Evolutionary conservation across 2,797 vertebrate genomes (phyloP), one percentile per base, ranked within the genome.

Genomic region (Aeoliscus strigatus): DNA sequence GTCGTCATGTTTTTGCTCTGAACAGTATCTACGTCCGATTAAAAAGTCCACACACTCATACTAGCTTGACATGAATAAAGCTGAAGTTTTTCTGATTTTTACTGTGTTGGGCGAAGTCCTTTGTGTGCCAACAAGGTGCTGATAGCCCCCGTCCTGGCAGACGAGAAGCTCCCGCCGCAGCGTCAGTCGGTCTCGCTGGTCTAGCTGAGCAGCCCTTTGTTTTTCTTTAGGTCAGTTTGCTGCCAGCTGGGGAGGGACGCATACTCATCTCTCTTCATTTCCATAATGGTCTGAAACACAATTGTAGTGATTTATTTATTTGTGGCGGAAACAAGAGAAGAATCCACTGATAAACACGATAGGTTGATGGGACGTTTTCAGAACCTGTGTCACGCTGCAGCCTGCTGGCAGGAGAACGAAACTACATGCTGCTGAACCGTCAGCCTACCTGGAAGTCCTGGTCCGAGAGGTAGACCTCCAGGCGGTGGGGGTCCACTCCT

Each of bases 391-490:
- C 56, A 66, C 38, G 35, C 60, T 65, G 71, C 54, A 1, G 9
- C 53, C 71, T 81, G 42, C 46, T 81, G 71, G 70, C 14, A 4
- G 23, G 28, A 17, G 27, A 2, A 2, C n/a, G 2, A 26, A 3
- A 52, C 23, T 62, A 51, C 74, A 52, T 1, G 6, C n/a, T 26
- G 10, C 5, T 13, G 11, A 14, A 4, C 27, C 6, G 14, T 45
- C 18, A n/a, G 37, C 4, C 60, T 56, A 87, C 87, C 87, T 89
- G 85, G 44, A 90, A 89, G 75, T 89, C 86, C 9, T 85, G 72
- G 47, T 87, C 83, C 3, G 86, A 86, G 30, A 89, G 74, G 64
- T 87, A 87, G 54, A 83, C 72, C 62, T 91, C 89, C 51, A 85
- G 77, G 25, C 57, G 66, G 55, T 80, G 77, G 17, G 87, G 83